A percentile compares a stretch with the other conserved stretches of the same genome.
These are phyloP conservation scores for Mungos mungo DNA, from an alignment of 2,113 vertebrate species.

Conservation along the genomic window DNA sequence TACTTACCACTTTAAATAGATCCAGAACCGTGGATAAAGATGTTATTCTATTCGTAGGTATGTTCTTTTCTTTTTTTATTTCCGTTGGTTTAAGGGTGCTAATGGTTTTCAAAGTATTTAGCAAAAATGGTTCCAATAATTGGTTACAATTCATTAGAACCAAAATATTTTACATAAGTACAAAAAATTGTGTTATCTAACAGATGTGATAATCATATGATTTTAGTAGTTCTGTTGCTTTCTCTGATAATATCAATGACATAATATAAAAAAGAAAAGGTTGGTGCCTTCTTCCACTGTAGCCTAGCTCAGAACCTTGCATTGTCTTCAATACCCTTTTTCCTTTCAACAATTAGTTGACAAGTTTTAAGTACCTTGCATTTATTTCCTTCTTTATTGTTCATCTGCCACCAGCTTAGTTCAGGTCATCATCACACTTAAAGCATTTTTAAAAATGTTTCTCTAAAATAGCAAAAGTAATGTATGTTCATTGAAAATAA, in stretches of 20 bases:
- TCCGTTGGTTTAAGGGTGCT: not conserved
- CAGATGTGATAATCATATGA: not conserved
- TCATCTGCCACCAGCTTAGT: not conserved
- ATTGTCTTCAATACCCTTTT: not conserved
- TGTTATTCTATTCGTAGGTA: not conserved
- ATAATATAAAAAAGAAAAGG: not conserved
- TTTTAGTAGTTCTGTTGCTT: not conserved
- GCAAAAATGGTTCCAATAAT: constrained; percentile 7
- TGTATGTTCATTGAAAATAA: not conserved
- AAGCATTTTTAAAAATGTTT: not conserved
- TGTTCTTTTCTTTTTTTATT: not conserved
- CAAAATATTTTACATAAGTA: not conserved
- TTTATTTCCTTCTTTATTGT: constrained; percentile 8
- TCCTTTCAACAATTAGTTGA: not conserved
- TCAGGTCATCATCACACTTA: not conserved
- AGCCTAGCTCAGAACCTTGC: not conserved
- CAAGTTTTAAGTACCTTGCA: not conserved
- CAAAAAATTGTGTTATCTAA: not conserved
- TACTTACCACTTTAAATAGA: not conserved
- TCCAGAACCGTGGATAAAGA: not conserved
- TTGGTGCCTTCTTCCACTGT: not conserved
- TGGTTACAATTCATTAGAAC: constrained; percentile 11
- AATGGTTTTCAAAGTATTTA: constrained; percentile 29
- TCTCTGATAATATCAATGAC: not conserved
- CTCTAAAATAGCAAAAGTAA: not conserved